Base-by-base conservation (phyloP, 2,797 vertebrate genomes). In the Gymnothorax reevesii region DNA sequence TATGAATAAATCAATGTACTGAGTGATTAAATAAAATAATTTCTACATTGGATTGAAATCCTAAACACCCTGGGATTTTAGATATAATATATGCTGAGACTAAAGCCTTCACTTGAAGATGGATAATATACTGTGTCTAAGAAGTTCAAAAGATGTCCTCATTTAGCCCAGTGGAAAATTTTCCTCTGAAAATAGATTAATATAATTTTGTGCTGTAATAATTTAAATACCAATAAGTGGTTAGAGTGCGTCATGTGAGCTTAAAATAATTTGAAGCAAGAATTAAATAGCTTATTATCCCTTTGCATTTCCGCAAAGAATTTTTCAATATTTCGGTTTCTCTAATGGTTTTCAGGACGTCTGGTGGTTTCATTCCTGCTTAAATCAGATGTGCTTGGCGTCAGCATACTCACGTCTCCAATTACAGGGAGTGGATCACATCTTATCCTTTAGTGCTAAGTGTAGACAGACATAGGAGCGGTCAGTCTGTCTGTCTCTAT, bases 211-310 rank as follows among this genome's bases (percentile, higher is more conserved):
- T 89, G 91, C 92, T 93, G 93, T 95, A 96, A 96, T 96, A 92
- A 95, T 96, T 96, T 95, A 95, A 96, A 96, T 94, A 94, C 94
- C 95, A 96, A 95, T 95, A 95, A 96, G 95, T 93, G 94, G 92
- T 92, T 91, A 91, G 91, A 94, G 94, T 95, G 95, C 94, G 94
- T 95, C 94, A 95, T 94, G 92, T 95, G 94, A 95, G 95, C 94
- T 94, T 95, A 94, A 96, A 96, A 96, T 96, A 93, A 95, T 96
- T 96, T 94, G 88, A 93, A 95, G 94, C 94, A 92, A 95, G 94
- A 96, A 96, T 96, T 96, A 96, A 96, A 96, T 94, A 96, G 94
- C 95, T 95, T 95, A 96, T 96, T 96, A 95, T 94, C 94, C 94
- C 92, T 92, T 94, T 94, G 94, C 92, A 91, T 94, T 95, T 95